Evolutionary conservation across 2,888 invertebrate genomes (phyloP).

Genomic region (Ischnus inquisitorius): DNA sequence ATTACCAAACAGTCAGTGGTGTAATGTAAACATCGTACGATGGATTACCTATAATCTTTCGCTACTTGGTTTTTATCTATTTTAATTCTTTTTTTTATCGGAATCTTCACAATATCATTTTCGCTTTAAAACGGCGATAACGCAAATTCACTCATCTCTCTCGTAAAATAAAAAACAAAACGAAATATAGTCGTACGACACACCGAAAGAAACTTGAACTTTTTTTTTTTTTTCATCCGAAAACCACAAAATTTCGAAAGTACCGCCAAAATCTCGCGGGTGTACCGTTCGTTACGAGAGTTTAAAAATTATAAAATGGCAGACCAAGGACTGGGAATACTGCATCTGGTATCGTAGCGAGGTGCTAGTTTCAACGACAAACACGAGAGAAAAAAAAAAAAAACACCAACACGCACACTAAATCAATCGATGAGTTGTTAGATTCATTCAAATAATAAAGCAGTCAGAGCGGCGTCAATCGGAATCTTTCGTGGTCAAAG

Average conservation of each 20-base stretch:
- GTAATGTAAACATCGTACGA: slow-evolving; percentile 6
- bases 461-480: background rate
- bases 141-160: slow-evolving; percentile 10
- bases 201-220: slow-evolving; percentile 24
- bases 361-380: slow-evolving; percentile 22
- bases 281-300: background rate
- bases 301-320: slow-evolving; percentile 55
- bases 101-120: background rate
- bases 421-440: slow-evolving; percentile 20
- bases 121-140: background rate
- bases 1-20: slow-evolving; percentile 45
- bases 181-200: slow-evolving; percentile 40
- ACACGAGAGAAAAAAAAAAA: background rate
- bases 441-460: slow-evolving; percentile 8
- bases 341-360: slow-evolving; percentile 52
- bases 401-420: slow-evolving; percentile 17
- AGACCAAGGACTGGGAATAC: slow-evolving; percentile 60
- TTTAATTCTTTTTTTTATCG: slow-evolving; percentile 12
- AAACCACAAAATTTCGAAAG: slow-evolving; percentile 14
- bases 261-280: background rate
- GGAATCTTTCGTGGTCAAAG: background rate
- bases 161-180: background rate
- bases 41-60: background rate
- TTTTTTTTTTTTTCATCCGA: background rate
- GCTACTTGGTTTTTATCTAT: slow-evolving; percentile 25